A percentile compares a stretch with the other conserved stretches of the same genome.
phyloP scores from a whole-genome alignment of 2,888 invertebrate genomes.

The Epirrhoe alternata region DNA sequence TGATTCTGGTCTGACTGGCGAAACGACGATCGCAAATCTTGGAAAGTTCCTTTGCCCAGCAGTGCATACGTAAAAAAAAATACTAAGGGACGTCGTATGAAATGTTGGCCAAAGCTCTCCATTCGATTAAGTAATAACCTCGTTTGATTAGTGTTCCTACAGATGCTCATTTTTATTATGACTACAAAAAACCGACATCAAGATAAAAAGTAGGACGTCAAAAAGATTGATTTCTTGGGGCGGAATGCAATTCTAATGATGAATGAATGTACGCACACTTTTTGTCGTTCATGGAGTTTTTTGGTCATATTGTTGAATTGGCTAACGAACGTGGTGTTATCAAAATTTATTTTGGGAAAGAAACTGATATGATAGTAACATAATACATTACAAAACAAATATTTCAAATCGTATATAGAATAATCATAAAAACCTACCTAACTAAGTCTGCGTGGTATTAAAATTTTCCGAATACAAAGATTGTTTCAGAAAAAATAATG shows the following conservation, averaged over 20 bases:
- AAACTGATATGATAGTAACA: no score
- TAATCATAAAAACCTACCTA: no score
- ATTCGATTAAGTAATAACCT: not conserved
- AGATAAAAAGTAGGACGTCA: conserved; percentile 8
- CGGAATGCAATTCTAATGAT: conserved; percentile 8
- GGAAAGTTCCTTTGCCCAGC: no score
- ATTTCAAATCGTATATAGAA: no score
- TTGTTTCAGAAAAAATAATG: not conserved
- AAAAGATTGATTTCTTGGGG: conserved; percentile 7
- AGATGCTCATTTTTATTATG: conserved; percentile 14
- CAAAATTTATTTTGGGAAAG: no score
- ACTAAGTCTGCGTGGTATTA: no score
- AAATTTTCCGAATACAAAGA: no score
- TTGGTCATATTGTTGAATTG: not conserved
- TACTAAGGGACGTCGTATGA: not conserved
- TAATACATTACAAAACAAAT: no score
- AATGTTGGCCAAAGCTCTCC: not conserved
- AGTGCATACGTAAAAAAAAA: not conserved
- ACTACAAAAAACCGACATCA: conserved; percentile 9
- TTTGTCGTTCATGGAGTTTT: not conserved
- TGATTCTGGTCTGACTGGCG: no score
- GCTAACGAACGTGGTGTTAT: no score
- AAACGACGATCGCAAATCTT: no score
- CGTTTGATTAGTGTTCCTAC: conserved; percentile 13
- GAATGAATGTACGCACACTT: not conserved